These are phyloP conservation scores for Cydia strobilella DNA, from an alignment of 1,140 invertebrate genomes.

Conservation along the genomic window DNA sequence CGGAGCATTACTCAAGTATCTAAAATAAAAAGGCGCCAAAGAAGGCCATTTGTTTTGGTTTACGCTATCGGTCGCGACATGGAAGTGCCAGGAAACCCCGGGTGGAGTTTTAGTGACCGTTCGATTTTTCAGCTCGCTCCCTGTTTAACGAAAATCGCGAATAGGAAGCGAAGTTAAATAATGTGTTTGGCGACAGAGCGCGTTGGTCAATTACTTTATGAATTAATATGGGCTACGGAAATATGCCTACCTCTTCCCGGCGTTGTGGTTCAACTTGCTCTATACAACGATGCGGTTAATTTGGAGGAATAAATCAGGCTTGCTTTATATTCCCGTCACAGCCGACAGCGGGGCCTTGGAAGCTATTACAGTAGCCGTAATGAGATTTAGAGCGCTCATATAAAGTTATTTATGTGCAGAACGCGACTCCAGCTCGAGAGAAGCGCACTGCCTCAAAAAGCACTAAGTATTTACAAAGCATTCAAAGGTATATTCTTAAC, in stretches of 20 bases:
- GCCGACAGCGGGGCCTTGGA: slow-evolving; percentile 71
- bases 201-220: background rate
- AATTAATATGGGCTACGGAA: slow-evolving; percentile 16
- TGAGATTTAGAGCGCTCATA: slow-evolving; percentile 78
- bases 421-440: slow-evolving; percentile 51
- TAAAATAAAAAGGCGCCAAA: slow-evolving; percentile 68
- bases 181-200: slow-evolving; percentile 38
- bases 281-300: slow-evolving; percentile 69
- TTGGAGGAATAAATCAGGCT: slow-evolving; percentile 72
- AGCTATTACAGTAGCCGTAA: slow-evolving; percentile 75
- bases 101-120: slow-evolving; percentile 47
- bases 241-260: slow-evolving; percentile 32
- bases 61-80: slow-evolving; percentile 65
- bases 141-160: slow-evolving; percentile 54
- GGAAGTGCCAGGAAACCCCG: slow-evolving; percentile 32
- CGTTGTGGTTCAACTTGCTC: slow-evolving; percentile 39
- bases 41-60: slow-evolving; percentile 74
- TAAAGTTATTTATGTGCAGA: slow-evolving; percentile 76
- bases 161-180: slow-evolving; percentile 49
- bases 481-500: slow-evolving; percentile 13
- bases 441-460: slow-evolving; percentile 37
- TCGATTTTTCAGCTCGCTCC: slow-evolving; percentile 62
- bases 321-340: slow-evolving; percentile 77
- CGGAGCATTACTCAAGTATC: slow-evolving; percentile 62
- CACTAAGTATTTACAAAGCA: slow-evolving; percentile 30